Base-by-base conservation (phyloP, 2,113 vertebrate genomes). In the Mastomys natalensis region DNA sequence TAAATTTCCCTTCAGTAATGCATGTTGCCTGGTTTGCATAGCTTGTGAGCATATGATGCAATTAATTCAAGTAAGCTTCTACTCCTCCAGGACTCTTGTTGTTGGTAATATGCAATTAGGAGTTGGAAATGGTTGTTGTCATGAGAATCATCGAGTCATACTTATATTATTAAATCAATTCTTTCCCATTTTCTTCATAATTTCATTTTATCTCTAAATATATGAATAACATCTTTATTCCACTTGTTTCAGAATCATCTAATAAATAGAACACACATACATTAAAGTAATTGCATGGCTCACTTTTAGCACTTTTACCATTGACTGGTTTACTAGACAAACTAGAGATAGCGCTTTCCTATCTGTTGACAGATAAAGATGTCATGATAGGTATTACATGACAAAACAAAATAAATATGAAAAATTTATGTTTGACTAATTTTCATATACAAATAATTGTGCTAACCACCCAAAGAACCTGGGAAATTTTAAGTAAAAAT, bases 1-100 rank as follows among this genome's bases (percentile, higher is more conserved):
- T 90, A 97, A 97, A 87, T 97, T 60, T 93, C 19, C 89, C 91
- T 96, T 91, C 84, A 92, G 37, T 88, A 94, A 95, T 80, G 34
- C 45, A 12, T 64, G 19, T 78, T 87, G 73, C 55, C 96, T 96
- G n/a, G 26, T 93, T 96, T 97, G 89, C 82, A 94, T 53, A 87
- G 73, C 62, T 96, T 91, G 62, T 96, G 62, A 91, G 77, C 11
- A 90, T 24, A 87, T 77, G 86, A 85, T 72, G 64, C 82, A 95
- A 96, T 97, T 91, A 95, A 95, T 95, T 95, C 91, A 96, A 95
- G 68, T 58, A 34, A 91, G 26, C 43, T 78, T 95, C 13, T 22
- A 89, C 78, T 37, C 40, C 40, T 89, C 48, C 4, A 68, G 87
- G 48, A 45, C 34, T 64, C 77, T 88, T 73, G 55, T n/a, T 60